phyloP scores from a whole-genome alignment of 2,797 vertebrate species.

The Clarias laeviceps region DNA sequence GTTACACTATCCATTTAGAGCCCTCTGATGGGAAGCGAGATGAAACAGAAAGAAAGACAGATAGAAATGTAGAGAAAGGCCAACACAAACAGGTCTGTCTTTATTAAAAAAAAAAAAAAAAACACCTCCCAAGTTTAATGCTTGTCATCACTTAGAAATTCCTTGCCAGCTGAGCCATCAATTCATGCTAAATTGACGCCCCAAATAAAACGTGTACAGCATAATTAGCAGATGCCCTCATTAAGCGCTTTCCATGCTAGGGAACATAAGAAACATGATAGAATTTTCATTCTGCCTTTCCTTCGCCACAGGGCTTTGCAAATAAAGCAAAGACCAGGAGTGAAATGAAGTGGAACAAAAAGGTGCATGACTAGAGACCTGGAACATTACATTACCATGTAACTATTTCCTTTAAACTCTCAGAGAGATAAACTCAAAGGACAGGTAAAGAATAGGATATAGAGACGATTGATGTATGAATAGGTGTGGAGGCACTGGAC shows the following conservation, averaged over 20 bases:
- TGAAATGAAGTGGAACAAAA: conserved; percentile 44
- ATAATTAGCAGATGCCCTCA: conserved; percentile 50
- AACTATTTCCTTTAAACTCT: conserved; percentile 34
- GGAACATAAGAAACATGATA: conserved; percentile 22
- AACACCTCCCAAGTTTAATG: conserved; percentile 30
- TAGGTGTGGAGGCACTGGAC: conserved; percentile 37
- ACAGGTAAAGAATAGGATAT: conserved; percentile 28
- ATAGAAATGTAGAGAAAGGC: not conserved
- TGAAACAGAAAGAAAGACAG: conserved; percentile 18
- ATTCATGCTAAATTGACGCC: conserved; percentile 42
- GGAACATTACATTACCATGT: conserved; percentile 40
- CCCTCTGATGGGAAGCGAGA: conserved; percentile 36
- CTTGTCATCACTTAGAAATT: conserved; percentile 27
- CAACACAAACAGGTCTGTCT: conserved; percentile 27
- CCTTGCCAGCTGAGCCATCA: conserved; percentile 6
- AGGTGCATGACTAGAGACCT: conserved; percentile 28
- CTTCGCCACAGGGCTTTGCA: not conserved
- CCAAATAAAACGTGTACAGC: conserved; percentile 36
- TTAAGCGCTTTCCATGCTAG: conserved; percentile 25
- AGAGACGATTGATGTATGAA: conserved; percentile 38
- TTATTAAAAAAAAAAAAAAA: conserved; percentile 13
- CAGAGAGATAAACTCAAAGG: conserved; percentile 18
- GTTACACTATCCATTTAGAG: conserved; percentile 59
- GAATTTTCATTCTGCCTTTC: conserved; percentile 11
- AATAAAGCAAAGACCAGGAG: conserved; percentile 40